Evolutionary conservation across 1,140 invertebrate genomes (phyloP), one percentile per base, ranked within the genome.

Genomic region (Nilaparvata lugens): DNA sequence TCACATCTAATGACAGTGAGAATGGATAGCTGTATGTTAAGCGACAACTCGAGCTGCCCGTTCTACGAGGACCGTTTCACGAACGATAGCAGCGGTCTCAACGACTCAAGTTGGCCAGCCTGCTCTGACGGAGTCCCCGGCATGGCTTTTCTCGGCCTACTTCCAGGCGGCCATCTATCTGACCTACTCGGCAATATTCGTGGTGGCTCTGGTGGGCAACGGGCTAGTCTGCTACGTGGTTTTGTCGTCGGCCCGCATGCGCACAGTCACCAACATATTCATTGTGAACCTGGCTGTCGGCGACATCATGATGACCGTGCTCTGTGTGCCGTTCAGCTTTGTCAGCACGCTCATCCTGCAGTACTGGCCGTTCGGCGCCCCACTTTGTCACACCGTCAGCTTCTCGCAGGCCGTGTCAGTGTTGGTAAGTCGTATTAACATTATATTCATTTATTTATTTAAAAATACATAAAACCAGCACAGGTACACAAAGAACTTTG

Each of bases 261-360:
- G 86, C 62, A 92, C 89, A 0, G 88, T 93, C 1, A 93, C 90
- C 1, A 93, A 93, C 68, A 89, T 87, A 68, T 91, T 93, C 69
- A 93, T 93, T 62, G 83, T 85, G 63, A 93, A 93, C 72, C 73
- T 95, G 56, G 88, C 91, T 0, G 74, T 93, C 7, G 88, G 89
- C 19, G 91, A 95, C 70, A 83, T 95, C 18, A 72, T 92, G 25
- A 91, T 93, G 82, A 85, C 89, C 0, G 64, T 92, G 1, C 84
- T 93, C 62, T 93, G 90, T 69, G 83, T 93, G n/a, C 91, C 91
- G 1, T 92, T 92, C 65, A 86, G 88, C 2, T 91, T 90, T 63
- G 79, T 92, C 1, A 80, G 88, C 2, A 83, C 81, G 23, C 73
- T 91, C 38, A 76, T 91, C 19, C 72, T 89, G 16, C 80, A 84